Evolutionary conservation across 2,888 invertebrate species (phyloP), one percentile per base, ranked within the genome.

Genomic region (Ctenicera cuprea): DNA sequence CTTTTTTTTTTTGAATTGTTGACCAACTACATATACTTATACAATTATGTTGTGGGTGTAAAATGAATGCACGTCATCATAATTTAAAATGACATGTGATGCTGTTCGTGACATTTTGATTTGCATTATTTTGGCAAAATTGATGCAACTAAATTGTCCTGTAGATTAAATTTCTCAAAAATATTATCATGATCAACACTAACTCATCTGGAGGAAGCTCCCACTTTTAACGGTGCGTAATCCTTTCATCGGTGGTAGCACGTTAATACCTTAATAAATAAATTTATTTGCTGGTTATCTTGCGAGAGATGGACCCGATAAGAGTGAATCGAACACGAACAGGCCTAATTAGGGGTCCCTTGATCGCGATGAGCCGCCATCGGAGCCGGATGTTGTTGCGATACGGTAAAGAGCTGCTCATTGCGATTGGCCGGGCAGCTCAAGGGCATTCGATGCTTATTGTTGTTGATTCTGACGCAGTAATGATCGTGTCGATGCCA

Each of bases 381-480:
- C 52, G 54, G 48, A 54, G 67, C 67, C 57, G 67, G 67, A 67
- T 59, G 67, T 67, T 66, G 52, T 66, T 57, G 67, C 57, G 67
- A 67, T 67, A 67, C 57, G 67, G 67, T 67, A 67, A 67, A 67
- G 67, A 67, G 67, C 43, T 43, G 67, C 33, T 33, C 59, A 45
- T 57, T 59, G 45, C 59, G 54, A 67, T 67, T 67, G 67, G 67
- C 18, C 57, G 59, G 71, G 73, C 61, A 61, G 63, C 74, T 61
- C 67, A 71, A 74, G 74, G 71, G 71, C 64, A 72, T 50, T 43
- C 37, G 63, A 16, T 41, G 57, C 68, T 72, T 59, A 72, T 67
- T 62, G 57, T 64, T 73, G 66, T 66, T 43, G 57, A 45, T 41
- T 57, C 59, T 67, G 67, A 59, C 57, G 57, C 45, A 45, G 59